A percentile compares a stretch with the other conserved stretches of the same genome.
Conservation (phyloP, 2,113 vertebrate species). For the Melanostigma gelatinosum region DNA sequence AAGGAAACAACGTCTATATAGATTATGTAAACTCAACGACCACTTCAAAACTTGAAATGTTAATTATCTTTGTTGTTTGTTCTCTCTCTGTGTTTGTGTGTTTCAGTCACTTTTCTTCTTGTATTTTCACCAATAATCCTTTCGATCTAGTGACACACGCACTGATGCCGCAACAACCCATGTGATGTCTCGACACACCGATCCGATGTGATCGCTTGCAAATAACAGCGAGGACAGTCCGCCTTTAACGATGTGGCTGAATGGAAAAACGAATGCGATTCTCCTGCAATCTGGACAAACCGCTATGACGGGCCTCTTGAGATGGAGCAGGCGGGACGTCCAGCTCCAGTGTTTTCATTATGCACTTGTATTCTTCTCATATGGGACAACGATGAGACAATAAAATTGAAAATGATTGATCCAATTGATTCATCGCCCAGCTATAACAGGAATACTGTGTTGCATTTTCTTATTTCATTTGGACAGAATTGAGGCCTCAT, state of each 20-base stretch:
- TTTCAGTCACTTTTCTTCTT: not conserved
- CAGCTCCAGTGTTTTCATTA: not conserved
- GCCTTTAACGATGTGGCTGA: not conserved
- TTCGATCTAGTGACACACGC: not conserved
- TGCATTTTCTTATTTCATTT: not conserved
- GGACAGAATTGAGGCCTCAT: not conserved
- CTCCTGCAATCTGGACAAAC: not conserved
- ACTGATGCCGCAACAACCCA: not conserved
- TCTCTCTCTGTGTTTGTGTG: not conserved
- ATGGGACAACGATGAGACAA: not conserved
- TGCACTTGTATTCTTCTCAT: not conserved
- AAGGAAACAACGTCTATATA: too few species aligned
- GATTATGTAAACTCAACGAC: too few species aligned
- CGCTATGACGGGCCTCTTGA: not conserved
- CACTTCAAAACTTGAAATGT: too few species aligned
- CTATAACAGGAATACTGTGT: not conserved
- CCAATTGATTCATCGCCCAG: not conserved
- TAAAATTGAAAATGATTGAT: not conserved
- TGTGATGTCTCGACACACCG: not conserved
- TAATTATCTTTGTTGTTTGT: not conserved
- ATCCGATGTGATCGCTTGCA: not conserved
- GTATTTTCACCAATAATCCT: not conserved
- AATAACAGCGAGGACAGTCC: not conserved
- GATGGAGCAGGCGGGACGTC: not conserved
- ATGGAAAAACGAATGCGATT: not conserved